Evolutionary conservation across 2,113 vertebrate genomes (phyloP), one percentile per base, ranked within the genome.

Genomic region (Coturnix japonica): DNA sequence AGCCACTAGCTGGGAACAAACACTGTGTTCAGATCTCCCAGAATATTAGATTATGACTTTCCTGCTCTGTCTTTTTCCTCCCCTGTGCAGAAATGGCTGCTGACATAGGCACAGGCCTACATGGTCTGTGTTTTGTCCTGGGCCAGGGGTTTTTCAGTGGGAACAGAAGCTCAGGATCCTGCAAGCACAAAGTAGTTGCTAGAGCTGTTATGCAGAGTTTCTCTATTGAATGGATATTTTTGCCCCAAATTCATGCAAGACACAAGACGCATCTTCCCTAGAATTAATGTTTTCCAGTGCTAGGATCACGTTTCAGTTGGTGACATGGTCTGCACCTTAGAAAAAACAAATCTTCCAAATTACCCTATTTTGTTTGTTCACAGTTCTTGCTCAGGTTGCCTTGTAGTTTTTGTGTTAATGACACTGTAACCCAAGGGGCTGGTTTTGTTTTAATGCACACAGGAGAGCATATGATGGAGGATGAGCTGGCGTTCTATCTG

Each of bases 381-480:
- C 37, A 3, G 7, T 13, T 59, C 33, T 30, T 28, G 14, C n/a
- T 74, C 1, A 4, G 70, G 13, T 5, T 60, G 54, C 25, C 81
- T 72, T 39, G n/a, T 28, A 26, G 22, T 23, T 87, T 79, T 89
- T 59, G 64, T 80, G 71, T 26, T 56, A 43, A 56, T 0, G 0
- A 35, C 39, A 28, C 43, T 12, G 2, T 57, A 76, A 88, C 31
- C 69, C 47, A 44, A 2, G 3, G 13, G 7, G 31, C n/a, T 35
- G 49, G 4, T 74, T 57, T 65, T 28, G 3, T 46, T 90, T 60
- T 44, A 3, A 3, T 26, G 7, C 7, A 9, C 17, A 6, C 95
- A 99, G 99, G 99, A 33, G 99, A 99, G 93, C 97, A 91, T 74
- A 98, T 99, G 98, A 98, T 98, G 0, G 98, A 98, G 76, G 98